Evolutionary conservation across 2,888 invertebrate species (phyloP).

Genomic region (Aphrophora alni): DNA sequence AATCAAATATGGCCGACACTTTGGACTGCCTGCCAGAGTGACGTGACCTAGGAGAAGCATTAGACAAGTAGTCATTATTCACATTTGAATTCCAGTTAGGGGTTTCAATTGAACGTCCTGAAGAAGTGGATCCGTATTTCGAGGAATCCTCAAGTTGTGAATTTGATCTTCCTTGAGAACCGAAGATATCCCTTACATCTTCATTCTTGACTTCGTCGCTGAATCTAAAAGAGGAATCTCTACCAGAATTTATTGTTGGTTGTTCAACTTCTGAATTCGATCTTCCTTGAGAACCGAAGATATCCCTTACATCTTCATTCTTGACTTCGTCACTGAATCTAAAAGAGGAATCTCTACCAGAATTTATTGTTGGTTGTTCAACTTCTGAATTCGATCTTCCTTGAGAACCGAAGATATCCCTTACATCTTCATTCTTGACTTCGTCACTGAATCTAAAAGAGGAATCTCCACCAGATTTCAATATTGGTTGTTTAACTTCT

Average conservation of each 20-base stretch:
- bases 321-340: background rate
- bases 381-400: constrained; percentile 17
- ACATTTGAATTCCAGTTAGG: constrained; percentile 15
- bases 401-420: background rate
- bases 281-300: background rate
- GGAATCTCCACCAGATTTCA: too few relatives aligned
- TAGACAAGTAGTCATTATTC: background rate
- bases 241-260: background rate
- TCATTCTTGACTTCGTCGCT: background rate
- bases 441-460: constrained; percentile 3
- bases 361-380: background rate
- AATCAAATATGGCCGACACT: constrained; percentile 19
- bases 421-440: background rate
- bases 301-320: background rate
- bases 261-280: background rate
- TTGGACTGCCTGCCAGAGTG: constrained; percentile 28
- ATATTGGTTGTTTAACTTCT: background rate
- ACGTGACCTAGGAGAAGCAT: background rate
- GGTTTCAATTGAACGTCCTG: background rate
- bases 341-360: background rate
- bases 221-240: background rate
- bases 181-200: background rate
- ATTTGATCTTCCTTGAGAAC: constrained; percentile 11
- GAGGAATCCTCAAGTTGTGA: background rate
- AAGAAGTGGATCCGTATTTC: background rate